Percentiles rank a stretch among this genome's conserved stretches.
These are phyloP conservation scores for Bombus confusus DNA, from an alignment of 1,140 invertebrate species.

Conservation along the genomic window DNA sequence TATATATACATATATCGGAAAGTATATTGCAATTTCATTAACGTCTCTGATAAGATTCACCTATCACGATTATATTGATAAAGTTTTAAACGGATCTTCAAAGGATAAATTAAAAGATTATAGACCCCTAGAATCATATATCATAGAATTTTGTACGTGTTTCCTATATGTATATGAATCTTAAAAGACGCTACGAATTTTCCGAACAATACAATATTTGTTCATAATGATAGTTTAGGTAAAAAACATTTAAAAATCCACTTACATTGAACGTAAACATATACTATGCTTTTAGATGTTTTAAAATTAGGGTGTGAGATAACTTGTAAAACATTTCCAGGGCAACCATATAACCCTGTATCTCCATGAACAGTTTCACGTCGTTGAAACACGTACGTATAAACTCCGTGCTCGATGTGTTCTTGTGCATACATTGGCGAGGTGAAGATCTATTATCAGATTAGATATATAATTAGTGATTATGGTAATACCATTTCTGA, in stretches of 20 bases:
- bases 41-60: no score
- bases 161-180: no score
- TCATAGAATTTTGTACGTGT: no score
- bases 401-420: neutral
- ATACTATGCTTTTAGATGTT: slow-evolving; percentile 81
- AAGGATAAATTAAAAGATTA: no score
- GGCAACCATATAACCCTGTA: slow-evolving; percentile 86
- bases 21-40: no score
- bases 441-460: slow-evolving; percentile 51
- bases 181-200: no score
- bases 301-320: slow-evolving; percentile 71
- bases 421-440: slow-evolving; percentile 29
- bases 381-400: slow-evolving; percentile 60
- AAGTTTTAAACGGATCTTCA: no score
- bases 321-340: slow-evolving; percentile 76
- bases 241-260: slow-evolving; percentile 7
- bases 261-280: slow-evolving; percentile 87
- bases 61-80: no score
- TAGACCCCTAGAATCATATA: no score
- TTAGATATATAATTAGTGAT: neutral
- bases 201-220: no score
- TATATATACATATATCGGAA: no score
- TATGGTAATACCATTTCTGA: neutral
- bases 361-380: slow-evolving; percentile 71
- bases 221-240: neutral